Evolutionary conservation across 2,888 invertebrate genomes (phyloP), one percentile per base, ranked within the genome.

Genomic region (Portevinia maculata): DNA sequence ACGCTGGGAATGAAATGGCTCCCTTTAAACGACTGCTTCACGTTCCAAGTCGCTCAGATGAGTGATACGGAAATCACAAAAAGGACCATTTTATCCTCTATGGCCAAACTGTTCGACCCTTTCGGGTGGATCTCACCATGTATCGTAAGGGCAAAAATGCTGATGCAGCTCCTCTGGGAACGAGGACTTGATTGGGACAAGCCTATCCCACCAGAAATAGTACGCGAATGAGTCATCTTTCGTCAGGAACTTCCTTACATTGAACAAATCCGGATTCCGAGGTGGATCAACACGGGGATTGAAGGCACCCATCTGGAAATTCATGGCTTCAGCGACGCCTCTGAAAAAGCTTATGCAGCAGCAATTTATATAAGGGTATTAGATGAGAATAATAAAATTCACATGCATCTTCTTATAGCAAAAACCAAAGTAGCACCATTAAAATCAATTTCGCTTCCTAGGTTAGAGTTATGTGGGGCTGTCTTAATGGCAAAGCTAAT

Each of bases 31-130:
- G 81, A 75, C 44, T 13, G 8, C 0, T 83, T 83, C 34, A 46
- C 53, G 4, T 53, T 19, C 19, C 19, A 65, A 37, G 53, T 53
- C 19, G 19, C 37, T 24, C 48, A 21, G 7, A 8, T n/a, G 9
- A 21, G 24, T 11, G 48, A 48, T 13, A 13, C 1, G 11, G 24
- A 57, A 1, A 7, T 15, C 3, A 83, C 71, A 0, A 79, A 83
- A 32, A 50, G 83, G 9, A 59, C 60, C 17, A 48, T 83, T 4
- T 46, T 84, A 1, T 76, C 76, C 1, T 37, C 39, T 11, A 84
- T 74, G 6, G 76, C 83, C 0, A 79, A 73, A 13, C n/a, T 84
- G n/a, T 85, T 75, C 32, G 79, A 83, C 67, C 79, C 81, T 21
- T 34, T 79, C 1, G 70, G 83, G 7, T 84, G 84, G 76, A 13